These are phyloP conservation scores for Subacronicta megacephala DNA, from an alignment of 2,888 invertebrate genomes.

Conservation along the genomic window DNA sequence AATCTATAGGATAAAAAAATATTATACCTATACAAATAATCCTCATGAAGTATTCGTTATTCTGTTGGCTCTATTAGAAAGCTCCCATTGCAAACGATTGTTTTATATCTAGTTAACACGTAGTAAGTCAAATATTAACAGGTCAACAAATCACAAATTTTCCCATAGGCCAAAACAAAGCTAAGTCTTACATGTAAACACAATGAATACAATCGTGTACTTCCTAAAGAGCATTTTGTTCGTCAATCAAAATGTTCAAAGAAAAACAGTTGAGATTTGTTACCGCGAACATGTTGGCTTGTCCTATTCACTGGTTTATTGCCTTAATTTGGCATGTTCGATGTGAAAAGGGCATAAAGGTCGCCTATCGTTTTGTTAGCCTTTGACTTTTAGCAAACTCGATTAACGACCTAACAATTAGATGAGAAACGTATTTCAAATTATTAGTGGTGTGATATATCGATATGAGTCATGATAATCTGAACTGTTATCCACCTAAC, in stretches of 20 bases:
- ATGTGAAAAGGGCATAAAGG: conserved; percentile 59
- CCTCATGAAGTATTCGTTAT: too few relatives aligned
- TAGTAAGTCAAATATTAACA: neutral
- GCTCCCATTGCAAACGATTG: neutral
- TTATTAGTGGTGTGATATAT: conserved; percentile 7
- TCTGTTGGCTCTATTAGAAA: neutral
- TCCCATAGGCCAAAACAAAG: conserved; percentile 70
- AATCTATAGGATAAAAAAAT: too few relatives aligned
- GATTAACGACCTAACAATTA: conserved; percentile 11
- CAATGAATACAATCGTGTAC: conserved; percentile 75
- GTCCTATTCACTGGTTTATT: conserved; percentile 56
- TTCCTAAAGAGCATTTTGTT: conserved; percentile 74
- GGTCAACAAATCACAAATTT: conserved; percentile 22
- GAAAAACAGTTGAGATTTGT: conserved; percentile 49
- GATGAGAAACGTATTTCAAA: conserved; percentile 1
- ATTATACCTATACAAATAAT: too few relatives aligned
- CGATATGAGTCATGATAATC: too few relatives aligned
- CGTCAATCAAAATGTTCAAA: conserved; percentile 78
- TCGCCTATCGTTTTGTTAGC: conserved; percentile 55
- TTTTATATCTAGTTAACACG: neutral
- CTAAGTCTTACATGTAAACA: conserved; percentile 72
- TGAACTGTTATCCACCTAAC: too few relatives aligned
- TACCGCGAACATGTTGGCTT: conserved; percentile 53
- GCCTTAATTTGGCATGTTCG: conserved; percentile 66
- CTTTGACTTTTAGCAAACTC: conserved; percentile 58